Conservation (phyloP, 2,113 vertebrate species). For the Tinamus guttatus region DNA sequence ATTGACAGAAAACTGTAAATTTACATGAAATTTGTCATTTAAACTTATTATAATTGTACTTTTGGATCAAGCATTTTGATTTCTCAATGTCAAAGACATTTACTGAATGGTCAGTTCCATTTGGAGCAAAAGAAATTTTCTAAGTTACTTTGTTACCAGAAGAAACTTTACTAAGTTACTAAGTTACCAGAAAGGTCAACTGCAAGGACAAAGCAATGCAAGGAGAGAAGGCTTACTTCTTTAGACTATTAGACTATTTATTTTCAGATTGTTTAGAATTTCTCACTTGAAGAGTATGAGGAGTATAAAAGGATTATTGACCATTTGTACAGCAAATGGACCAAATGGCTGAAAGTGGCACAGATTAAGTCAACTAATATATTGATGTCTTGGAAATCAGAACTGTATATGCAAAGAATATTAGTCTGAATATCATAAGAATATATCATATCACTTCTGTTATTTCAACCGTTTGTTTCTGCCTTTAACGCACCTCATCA, state of each 20-base stretch:
- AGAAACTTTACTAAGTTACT: no score
- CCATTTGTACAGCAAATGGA: rapidly evolving
- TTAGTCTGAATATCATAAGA: not conserved
- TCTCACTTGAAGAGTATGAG: not conserved
- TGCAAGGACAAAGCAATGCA: not conserved
- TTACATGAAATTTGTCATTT: not conserved
- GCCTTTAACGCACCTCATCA: not conserved
- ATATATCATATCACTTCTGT: not conserved
- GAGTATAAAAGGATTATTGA: not conserved
- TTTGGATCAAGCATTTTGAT: not conserved
- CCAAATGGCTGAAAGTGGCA: not conserved
- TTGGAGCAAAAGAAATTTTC: not conserved
- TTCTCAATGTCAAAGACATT: not conserved
- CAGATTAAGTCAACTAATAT: not conserved
- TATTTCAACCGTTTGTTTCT: not conserved
- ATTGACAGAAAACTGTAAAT: not conserved
- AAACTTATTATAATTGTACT: not conserved
- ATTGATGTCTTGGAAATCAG: not conserved
- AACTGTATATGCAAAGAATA: not conserved
- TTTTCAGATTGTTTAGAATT: not conserved
- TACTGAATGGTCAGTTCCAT: not conserved
- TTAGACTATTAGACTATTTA: not conserved
- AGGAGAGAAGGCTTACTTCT: not conserved
- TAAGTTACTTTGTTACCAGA: no score
- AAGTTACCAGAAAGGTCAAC: rapidly evolving